Conservation (phyloP, 2,888 invertebrate genomes). For the Lepidocyrtinus sp. region DNA sequence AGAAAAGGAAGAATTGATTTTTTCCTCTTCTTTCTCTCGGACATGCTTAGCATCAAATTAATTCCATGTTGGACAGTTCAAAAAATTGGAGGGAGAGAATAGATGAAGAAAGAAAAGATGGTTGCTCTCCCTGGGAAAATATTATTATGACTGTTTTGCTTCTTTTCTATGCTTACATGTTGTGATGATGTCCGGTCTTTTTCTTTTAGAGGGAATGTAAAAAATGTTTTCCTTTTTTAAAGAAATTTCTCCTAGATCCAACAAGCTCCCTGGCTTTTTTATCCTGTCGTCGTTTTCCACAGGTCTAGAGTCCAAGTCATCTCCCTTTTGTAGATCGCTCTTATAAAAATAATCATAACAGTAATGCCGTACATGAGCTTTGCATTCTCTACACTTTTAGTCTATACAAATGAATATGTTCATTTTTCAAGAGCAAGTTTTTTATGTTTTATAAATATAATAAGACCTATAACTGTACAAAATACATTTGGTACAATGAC, state of each 20-base stretch:
- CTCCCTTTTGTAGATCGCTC: constrained; percentile 8
- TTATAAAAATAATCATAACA: constrained; percentile 51
- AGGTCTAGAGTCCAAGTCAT: not conserved
- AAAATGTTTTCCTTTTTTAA: no score
- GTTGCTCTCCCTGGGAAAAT: constrained; percentile 30
- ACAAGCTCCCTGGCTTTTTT: not conserved
- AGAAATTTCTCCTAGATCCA: no score
- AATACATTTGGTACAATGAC: no score
- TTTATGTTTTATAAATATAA: no score
- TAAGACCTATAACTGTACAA: no score
- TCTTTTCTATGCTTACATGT: constrained; percentile 4
- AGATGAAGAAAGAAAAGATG: constrained; percentile 21
- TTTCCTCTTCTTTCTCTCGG: constrained; percentile 52
- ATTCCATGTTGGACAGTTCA: constrained; percentile 66
- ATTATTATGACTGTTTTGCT: constrained; percentile 30
- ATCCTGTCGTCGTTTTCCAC: not conserved
- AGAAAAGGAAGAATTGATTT: constrained; percentile 66
- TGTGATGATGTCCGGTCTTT: constrained; percentile 32
- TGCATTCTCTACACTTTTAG: no score
- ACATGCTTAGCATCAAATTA: constrained; percentile 70
- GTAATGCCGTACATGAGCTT: constrained; percentile 40
- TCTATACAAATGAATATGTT: no score
- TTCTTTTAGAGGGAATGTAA: not conserved
- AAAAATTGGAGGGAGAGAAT: constrained; percentile 33
- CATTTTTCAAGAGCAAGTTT: no score